phyloP scores from a whole-genome alignment of 2,888 invertebrate species.

The Clistopyga incitator region DNA sequence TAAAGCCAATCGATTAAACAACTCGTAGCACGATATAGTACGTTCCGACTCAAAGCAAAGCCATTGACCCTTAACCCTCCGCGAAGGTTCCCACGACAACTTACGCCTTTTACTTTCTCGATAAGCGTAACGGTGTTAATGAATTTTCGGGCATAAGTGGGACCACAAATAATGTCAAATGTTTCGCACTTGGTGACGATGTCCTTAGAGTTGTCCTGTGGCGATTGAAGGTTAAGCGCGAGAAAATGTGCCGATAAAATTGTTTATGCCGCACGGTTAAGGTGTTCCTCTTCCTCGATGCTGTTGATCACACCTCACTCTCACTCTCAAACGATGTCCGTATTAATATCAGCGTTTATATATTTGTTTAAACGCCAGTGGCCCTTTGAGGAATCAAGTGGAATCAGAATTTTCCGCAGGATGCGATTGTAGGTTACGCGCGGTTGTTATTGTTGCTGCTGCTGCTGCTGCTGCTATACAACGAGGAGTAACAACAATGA shows the following conservation, averaged over 20 bases:
- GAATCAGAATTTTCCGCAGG: neutral
- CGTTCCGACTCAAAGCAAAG: conserved; percentile 52
- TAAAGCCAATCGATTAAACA: conserved; percentile 65
- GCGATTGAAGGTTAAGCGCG: conserved; percentile 61
- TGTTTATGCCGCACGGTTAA: too few species aligned
- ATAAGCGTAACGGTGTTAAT: too few species aligned
- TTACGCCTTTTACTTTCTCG: neutral
- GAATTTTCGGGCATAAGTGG: neutral
- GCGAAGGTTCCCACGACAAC: neutral
- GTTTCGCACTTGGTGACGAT: neutral
- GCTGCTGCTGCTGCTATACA: too few species aligned
- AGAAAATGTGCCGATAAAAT: conserved; percentile 8
- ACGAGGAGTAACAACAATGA: neutral
- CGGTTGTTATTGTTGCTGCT: neutral
- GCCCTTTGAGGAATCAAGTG: too few species aligned
- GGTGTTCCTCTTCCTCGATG: too few species aligned
- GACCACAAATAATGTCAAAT: neutral
- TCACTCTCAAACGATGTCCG: conserved; percentile 10
- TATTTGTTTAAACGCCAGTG: neutral
- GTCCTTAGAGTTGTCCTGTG: neutral
- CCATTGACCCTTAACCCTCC: conserved; percentile 63
- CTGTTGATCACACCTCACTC: neutral
- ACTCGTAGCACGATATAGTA: conserved; percentile 54
- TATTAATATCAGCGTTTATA: neutral
- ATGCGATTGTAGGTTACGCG: neutral